Evolutionary conservation across 2,113 vertebrate genomes (phyloP).

Genomic region (Trichechus manatus): DNA sequence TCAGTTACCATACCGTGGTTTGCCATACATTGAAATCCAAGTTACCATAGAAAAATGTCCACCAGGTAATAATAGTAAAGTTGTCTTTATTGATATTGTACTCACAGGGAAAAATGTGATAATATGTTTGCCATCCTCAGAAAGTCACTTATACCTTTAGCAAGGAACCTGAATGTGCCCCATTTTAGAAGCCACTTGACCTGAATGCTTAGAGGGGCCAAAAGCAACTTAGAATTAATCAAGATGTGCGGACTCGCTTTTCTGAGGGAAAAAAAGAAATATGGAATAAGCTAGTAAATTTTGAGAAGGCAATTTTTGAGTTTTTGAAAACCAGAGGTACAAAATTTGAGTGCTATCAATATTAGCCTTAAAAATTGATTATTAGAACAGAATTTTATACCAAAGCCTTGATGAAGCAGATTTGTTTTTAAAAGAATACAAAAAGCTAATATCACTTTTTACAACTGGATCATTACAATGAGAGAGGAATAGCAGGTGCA

Average conservation of each 20-base stretch:
- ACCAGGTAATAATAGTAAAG: background rate
- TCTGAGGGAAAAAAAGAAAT: background rate
- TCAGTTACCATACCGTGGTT: background rate
- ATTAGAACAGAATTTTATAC: background rate
- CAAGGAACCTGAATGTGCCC: background rate
- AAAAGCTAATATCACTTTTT: background rate
- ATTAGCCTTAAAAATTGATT: background rate
- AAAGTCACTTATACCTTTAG: background rate
- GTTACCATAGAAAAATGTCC: background rate
- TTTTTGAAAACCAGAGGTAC: constrained; percentile 35
- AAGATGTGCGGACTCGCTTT: background rate
- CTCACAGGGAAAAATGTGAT: background rate
- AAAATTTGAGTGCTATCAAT: background rate
- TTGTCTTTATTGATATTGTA: background rate
- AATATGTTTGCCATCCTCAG: background rate
- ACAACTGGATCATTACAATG: background rate
- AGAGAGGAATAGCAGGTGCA: background rate
- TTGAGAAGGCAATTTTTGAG: constrained; percentile 29
- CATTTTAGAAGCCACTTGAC: constrained; percentile 6
- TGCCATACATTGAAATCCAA: background rate
- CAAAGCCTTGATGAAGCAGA: background rate
- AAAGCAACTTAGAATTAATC: background rate
- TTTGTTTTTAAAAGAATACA: background rate
- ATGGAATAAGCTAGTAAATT: background rate
- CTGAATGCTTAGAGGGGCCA: background rate